These are phyloP conservation scores for Oreochromis aureus DNA, from an alignment of 2,113 vertebrate species.

Conservation along the genomic window DNA sequence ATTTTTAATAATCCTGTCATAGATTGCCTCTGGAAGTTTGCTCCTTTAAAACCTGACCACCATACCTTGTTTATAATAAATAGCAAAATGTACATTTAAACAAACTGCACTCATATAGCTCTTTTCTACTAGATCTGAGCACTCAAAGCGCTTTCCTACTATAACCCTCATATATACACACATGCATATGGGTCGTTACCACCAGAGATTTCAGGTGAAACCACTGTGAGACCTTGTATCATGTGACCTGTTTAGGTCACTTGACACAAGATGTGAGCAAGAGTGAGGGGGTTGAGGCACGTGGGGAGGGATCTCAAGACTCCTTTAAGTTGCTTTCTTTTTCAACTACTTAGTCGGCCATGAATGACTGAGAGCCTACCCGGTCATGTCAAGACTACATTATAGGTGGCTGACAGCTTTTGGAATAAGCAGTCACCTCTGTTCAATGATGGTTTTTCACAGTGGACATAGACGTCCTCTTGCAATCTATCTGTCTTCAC, in stretches of 20 bases:
- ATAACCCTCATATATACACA: background rate
- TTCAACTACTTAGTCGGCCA: rapidly evolving
- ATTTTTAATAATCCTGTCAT: background rate
- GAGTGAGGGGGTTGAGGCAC: background rate
- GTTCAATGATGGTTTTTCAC: rapidly evolving
- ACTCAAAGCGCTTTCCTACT: background rate
- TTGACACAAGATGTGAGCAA: background rate
- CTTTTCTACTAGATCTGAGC: background rate
- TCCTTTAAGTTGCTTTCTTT: background rate
- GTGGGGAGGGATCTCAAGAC: rapidly evolving
- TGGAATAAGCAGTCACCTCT: background rate
- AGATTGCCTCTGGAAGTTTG: background rate
- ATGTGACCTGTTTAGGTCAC: background rate
- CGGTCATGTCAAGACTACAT: background rate
- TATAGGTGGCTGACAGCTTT: background rate
- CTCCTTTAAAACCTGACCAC: background rate
- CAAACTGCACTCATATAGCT: background rate
- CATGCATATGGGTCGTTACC: background rate
- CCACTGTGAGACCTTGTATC: rapidly evolving
- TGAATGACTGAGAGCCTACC: background rate
- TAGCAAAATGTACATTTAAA: background rate
- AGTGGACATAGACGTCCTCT: background rate
- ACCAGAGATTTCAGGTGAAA: background rate
- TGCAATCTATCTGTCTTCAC: background rate
- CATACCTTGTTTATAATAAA: background rate